Percentiles rank a stretch among this genome's conserved stretches.
Evolutionary conservation across 2,113 vertebrate species (phyloP).

Genomic region (Dipodomys stephensi): DNA sequence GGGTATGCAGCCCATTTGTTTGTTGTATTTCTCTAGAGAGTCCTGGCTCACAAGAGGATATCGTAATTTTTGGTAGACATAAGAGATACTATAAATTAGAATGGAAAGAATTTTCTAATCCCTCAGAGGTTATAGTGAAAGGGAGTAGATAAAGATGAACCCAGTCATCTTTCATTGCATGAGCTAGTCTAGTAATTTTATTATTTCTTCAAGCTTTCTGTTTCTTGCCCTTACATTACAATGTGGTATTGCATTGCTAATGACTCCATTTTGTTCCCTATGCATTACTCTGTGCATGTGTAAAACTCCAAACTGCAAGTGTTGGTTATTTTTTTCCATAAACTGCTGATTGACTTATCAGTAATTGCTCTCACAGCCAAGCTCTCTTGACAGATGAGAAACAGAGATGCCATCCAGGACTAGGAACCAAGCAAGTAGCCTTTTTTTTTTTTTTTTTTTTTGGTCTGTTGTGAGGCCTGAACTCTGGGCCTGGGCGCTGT

Average conservation of each 20-base stretch:
- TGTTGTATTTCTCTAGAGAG: not conserved
- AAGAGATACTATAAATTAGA: constrained; percentile 47
- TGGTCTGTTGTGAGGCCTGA: no score
- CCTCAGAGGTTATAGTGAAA: not conserved
- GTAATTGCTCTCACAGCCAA: not conserved
- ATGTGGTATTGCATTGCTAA: not conserved
- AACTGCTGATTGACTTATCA: not conserved
- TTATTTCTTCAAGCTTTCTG: constrained; percentile 28
- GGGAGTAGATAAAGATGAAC: not conserved
- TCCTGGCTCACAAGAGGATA: not conserved
- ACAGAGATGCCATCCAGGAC: not conserved
- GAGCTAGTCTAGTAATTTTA: constrained; percentile 5
- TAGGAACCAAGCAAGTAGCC: not conserved
- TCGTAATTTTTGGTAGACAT: not conserved
- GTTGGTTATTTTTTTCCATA: not conserved
- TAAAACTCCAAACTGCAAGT: not conserved
- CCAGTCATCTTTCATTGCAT: not conserved
- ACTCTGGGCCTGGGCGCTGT: no score
- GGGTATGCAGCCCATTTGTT: not conserved
- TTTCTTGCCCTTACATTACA: not conserved
- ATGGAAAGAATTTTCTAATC: not conserved
- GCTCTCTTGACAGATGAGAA: not conserved
- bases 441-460: no score
- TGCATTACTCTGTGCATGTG: not conserved
- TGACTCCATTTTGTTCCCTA: not conserved